phyloP scores from a whole-genome alignment of 2,797 vertebrate species.

The Pitangus sulphuratus region DNA sequence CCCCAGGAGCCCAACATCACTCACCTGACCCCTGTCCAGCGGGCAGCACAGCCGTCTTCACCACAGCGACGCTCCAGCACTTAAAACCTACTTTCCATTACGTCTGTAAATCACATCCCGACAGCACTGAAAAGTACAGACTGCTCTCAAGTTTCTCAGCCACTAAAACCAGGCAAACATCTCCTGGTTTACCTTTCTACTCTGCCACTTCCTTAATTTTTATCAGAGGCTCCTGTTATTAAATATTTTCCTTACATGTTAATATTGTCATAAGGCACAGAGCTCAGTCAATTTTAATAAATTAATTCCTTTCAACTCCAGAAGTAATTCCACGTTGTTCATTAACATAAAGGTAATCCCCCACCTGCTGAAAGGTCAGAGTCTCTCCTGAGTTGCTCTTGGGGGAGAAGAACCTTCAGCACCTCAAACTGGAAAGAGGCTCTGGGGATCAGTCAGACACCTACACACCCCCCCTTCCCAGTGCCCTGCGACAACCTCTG shows the following conservation, averaged over 20 bases:
- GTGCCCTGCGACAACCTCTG: background rate
- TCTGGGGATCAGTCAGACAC: fast-evolving
- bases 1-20: background rate
- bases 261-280: background rate
- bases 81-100: background rate
- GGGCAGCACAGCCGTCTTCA: background rate
- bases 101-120: background rate
- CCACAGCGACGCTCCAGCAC: background rate
- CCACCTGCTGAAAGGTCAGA: background rate
- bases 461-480: background rate
- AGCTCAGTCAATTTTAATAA: background rate
- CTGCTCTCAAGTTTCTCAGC: background rate
- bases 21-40: background rate
- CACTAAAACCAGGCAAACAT: background rate
- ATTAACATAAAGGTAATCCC: background rate
- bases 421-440: fast-evolving
- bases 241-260: background rate
- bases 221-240: background rate
- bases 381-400: background rate
- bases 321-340: background rate
- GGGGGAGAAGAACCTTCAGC: background rate
- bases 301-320: background rate
- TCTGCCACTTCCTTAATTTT: background rate
- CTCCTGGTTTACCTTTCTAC: background rate
- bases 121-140: background rate